phyloP scores from a whole-genome alignment of 2,797 vertebrate species.

The Hypotaenidia philippensis region DNA sequence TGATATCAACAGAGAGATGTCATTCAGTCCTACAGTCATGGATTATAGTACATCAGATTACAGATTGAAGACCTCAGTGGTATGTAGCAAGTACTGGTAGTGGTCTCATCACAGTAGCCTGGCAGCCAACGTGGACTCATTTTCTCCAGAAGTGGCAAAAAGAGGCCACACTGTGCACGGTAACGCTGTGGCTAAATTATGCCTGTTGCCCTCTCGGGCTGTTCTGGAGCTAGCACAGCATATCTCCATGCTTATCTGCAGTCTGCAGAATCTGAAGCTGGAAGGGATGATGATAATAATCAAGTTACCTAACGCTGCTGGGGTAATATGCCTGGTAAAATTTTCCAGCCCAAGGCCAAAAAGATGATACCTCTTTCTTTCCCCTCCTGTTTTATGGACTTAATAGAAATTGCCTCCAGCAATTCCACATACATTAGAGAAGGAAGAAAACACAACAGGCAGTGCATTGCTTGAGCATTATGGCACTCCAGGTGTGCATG shows the following conservation, averaged over 20 bases:
- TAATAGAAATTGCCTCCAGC: constrained; percentile 7
- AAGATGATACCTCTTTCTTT: neutral
- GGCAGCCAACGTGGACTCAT: neutral
- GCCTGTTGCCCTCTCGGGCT: neutral
- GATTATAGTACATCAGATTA: neutral
- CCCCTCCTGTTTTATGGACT: neutral
- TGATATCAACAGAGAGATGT: neutral
- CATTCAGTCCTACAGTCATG: neutral
- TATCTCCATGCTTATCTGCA: neutral
- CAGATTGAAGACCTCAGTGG: neutral
- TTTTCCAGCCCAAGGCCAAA: neutral
- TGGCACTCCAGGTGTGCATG: constrained; percentile 12
- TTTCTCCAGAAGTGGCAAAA: neutral
- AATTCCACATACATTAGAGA: neutral
- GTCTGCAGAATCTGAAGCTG: neutral
- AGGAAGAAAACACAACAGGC: constrained; percentile 23
- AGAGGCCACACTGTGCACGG: rapidly evolving
- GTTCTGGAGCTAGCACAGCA: neutral
- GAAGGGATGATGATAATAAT: neutral
- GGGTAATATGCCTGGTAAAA: neutral
- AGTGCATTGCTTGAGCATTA: neutral
- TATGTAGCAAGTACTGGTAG: neutral
- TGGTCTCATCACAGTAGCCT: neutral
- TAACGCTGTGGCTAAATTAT: neutral
- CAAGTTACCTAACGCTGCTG: neutral